Base-by-base conservation (phyloP, 2,113 vertebrate species). In the Xiphophorus hellerii region DNA sequence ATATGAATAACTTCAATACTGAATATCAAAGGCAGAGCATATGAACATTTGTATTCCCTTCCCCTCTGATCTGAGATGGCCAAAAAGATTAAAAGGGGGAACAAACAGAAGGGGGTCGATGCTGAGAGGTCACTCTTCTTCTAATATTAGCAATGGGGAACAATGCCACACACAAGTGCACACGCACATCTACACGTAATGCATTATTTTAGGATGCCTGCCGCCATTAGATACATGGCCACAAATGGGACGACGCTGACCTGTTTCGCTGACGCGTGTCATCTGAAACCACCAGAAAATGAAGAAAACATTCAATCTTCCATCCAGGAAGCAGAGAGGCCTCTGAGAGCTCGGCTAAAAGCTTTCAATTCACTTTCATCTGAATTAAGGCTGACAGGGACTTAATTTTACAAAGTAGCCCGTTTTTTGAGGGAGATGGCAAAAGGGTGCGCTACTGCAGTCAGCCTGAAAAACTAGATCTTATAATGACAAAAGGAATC, bases 121-220 rank as follows among this genome's bases (percentile, higher is more conserved):
- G 62, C 61, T 70, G 73, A 73, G 78, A 72, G 77, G 80, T 90
- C 81, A 82, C 73, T 82, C 14, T 28, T 73, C 67, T 25, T 76
- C 74, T 80, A 78, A 78, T 86, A 83, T 84, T 78, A 85, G 87
- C 66, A 80, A 27, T n/a, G 42, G 69, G 27, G 79, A 86, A 86
- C 74, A 84, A 60, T 62, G 69, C 66, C 66, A 74, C 62, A 51
- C 73, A 76, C 62, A 1, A 54, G 27, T 31, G 35, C 66, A 63
- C 77, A 31, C 66, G 37, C 71, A 48, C 67, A 69, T 14, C 4
- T 44, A 76, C 54, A 69, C 10, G 7, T 37, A 35, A 66, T 71
- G 64, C 74, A 73, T 78, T 71, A 73, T 75, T 71, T 82, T 48
- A 70, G 54, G 61, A 76, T 68, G 42, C 27, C 37, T 76, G 69